Evolutionary conservation across 2,888 invertebrate species (phyloP).

Genomic region (Graphium colonna): DNA sequence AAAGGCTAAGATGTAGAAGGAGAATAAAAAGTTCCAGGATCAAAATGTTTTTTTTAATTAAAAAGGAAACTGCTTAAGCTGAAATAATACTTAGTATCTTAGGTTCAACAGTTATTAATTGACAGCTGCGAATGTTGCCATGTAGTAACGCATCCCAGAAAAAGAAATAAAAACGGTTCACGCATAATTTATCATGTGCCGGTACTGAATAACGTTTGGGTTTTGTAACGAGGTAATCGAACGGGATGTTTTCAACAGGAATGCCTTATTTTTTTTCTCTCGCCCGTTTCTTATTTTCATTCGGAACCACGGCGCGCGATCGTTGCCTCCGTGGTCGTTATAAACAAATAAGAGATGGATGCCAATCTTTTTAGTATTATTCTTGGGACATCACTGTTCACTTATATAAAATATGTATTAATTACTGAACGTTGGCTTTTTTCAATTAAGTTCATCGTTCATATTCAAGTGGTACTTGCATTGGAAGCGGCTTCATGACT

Average conservation of each 20-base stretch:
- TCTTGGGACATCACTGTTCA: slow-evolving; percentile 26
- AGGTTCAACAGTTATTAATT: not conserved
- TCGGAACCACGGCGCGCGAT: slow-evolving; percentile 53
- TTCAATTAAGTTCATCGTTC: too few species aligned
- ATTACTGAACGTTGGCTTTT: not conserved
- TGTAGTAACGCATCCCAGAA: not conserved
- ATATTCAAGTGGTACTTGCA: too few species aligned
- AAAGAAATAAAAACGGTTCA: not conserved
- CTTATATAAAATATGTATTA: not conserved
- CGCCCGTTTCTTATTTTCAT: slow-evolving; percentile 52
- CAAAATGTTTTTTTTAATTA: too few species aligned
- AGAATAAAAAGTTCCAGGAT: too few species aligned
- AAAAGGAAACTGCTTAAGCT: too few species aligned
- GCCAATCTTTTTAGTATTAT: slow-evolving; percentile 37
- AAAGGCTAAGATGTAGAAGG: too few species aligned
- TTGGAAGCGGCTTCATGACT: too few species aligned
- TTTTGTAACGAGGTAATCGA: slow-evolving; percentile 57
- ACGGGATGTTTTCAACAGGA: slow-evolving; percentile 63
- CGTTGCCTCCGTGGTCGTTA: slow-evolving; percentile 59
- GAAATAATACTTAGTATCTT: too few species aligned
- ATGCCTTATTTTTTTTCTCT: slow-evolving; percentile 53
- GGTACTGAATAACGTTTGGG: slow-evolving; percentile 45
- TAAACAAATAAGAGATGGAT: slow-evolving; percentile 51
- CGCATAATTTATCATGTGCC: not conserved
- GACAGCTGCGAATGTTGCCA: not conserved